Evolutionary conservation across 35 echinoderm and acorn worm species (phyloP).

Genomic region (Lytechinus variegatus): DNA sequence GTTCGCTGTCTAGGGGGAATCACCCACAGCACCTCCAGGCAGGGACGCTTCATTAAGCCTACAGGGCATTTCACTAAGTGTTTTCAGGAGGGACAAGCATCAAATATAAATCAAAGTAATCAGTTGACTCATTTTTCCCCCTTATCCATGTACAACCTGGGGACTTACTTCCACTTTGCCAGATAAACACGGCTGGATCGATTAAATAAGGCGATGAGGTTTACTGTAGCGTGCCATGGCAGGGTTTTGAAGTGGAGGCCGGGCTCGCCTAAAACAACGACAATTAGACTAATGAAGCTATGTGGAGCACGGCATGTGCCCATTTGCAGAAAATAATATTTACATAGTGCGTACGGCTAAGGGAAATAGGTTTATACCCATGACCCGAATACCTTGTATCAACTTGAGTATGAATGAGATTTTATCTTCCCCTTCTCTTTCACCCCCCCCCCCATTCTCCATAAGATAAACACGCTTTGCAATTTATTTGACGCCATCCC

Average conservation of each 20-base stretch:
- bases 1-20: conserved; percentile 18
- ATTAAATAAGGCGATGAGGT: background rate
- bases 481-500: background rate
- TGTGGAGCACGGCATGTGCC: background rate
- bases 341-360: background rate
- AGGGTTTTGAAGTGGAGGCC: background rate
- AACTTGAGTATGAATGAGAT: background rate
- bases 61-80: background rate
- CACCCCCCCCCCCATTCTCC: background rate
- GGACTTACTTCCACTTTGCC: background rate
- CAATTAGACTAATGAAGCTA: conserved; percentile 1
- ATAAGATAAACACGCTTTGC: background rate
- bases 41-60: conserved; percentile 15
- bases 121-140: background rate
- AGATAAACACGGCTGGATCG: background rate
- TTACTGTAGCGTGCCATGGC: background rate
- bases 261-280: background rate
- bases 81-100: background rate
- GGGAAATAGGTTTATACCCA: background rate
- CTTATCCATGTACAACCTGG: background rate
- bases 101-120: background rate
- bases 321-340: conserved; percentile 7
- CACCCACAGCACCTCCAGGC: background rate
- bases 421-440: background rate
- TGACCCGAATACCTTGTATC: background rate